phyloP scores from a whole-genome alignment of 2,888 invertebrate species.

The Glyphotaelius pellucidus region DNA sequence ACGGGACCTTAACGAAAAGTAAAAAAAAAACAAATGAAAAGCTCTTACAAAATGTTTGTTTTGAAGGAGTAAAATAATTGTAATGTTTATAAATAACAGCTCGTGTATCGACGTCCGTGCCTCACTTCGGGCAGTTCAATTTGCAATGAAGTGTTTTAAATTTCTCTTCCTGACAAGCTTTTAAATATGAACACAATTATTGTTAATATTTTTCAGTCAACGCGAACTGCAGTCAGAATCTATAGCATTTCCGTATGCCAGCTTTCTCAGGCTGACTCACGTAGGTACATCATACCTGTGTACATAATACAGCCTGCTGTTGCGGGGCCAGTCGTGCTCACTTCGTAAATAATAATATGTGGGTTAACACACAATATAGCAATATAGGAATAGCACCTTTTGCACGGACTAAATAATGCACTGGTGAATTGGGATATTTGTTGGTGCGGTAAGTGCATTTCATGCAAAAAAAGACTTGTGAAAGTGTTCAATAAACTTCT shows the following conservation, averaged over 20 bases:
- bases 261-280: not conserved
- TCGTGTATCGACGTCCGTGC: not conserved
- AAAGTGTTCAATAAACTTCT: not conserved
- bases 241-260: not conserved
- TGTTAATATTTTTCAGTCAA: not conserved
- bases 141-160: slow-evolving; percentile 2
- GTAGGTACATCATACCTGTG: not conserved
- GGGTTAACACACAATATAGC: not conserved
- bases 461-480: not conserved
- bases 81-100: not conserved
- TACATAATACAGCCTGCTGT: not conserved
- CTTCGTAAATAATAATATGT: not conserved
- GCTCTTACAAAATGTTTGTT: not conserved
- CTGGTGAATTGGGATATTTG: not conserved
- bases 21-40: not conserved
- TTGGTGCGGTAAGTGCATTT: not conserved
- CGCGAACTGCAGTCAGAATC: not conserved
- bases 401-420: not conserved
- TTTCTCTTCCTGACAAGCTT: slow-evolving; percentile 2
- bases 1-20: not conserved
- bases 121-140: slow-evolving; percentile 2
- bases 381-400: not conserved
- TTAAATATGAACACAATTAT: slow-evolving; percentile 2
- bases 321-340: not conserved
- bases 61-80: not conserved